Evolutionary conservation across 1,140 invertebrate species (phyloP), one percentile per base, ranked within the genome.

Genomic region (Tetramorium parvispinum): DNA sequence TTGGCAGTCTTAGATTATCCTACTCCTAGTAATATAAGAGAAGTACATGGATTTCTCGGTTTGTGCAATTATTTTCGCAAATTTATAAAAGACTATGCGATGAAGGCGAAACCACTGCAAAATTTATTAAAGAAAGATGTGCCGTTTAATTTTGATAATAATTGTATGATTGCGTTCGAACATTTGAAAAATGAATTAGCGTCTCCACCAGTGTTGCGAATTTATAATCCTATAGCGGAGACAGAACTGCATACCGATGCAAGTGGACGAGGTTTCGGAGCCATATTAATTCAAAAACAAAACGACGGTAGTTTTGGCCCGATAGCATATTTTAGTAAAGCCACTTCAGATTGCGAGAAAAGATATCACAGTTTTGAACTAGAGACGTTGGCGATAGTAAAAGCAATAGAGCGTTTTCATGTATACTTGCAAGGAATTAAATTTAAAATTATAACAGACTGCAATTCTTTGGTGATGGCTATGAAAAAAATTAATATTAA

Each of bases 231-330:
- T 0, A 1, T 0, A 7, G 63, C 46, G 2, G 51, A 66, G 24
- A 81, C 76, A 2, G 76, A 79, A 3, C 10, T 65, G 3, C 76
- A 65, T 49, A 53, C 59, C 1, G 76, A 78, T n/a, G 76, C 76
- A 13, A 65, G 76, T 51, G 2, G 27, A 11, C 7, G 2, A 0
- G 66, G 46, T 7, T 21, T 43, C 7, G 40, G 40, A 6, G 40
- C 40, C 0, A 43, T 43, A 32, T 32, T 32, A 32, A 32, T 32
- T 32, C 32, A 32, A 0, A 32, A 32, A 32, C 32, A 32, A 0
- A 32, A 32, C 2, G 27, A 32, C 3, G 32, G 32, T 32, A 32
- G 32, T 32, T 32, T 32, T 32, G 3, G 32, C 32, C 3, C 32
- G 3, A 32, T 32, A 32, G 32, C 32, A 0, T 32, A 32, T 32